These are phyloP conservation scores for Sebastolobus altivelis DNA, from an alignment of 2,797 vertebrate genomes.

Conservation along the genomic window DNA sequence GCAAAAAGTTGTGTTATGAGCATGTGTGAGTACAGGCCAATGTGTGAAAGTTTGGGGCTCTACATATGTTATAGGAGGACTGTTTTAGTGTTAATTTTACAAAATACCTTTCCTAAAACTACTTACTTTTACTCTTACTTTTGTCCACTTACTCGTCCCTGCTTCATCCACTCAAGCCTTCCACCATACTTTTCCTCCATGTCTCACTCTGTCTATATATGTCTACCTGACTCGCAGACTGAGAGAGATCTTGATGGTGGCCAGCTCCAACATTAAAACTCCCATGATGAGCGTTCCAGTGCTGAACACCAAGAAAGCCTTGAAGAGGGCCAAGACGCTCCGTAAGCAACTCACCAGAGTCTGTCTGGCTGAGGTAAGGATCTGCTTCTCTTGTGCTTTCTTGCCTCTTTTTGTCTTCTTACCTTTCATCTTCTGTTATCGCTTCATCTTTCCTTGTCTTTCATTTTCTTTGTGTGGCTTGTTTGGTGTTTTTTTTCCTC, in stretches of 20 bases:
- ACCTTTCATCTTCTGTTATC: neutral
- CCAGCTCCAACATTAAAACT: conserved; percentile 94
- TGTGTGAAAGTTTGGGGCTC: neutral
- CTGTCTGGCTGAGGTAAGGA: conserved; percentile 91
- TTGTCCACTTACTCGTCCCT: neutral
- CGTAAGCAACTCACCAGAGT: conserved; percentile 91
- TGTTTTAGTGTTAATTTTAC: neutral
- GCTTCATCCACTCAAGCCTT: neutral
- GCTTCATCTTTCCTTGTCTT: neutral
- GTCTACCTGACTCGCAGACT: conserved; percentile 81
- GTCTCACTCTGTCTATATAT: neutral
- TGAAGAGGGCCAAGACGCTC: conserved; percentile 89
- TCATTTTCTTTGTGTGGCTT: neutral
- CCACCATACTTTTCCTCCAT: neutral
- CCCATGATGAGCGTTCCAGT: conserved; percentile 98
- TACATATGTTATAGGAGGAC: neutral
- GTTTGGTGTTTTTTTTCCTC: neutral
- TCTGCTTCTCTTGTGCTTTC: neutral
- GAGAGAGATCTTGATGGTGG: conserved; percentile 95
- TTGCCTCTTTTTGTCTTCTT: neutral
- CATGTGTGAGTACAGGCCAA: neutral
- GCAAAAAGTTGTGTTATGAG: neutral
- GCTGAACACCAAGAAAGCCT: conserved; percentile 87
- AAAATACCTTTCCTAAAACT: neutral
- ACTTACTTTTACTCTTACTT: neutral